Evolutionary conservation across 2,797 vertebrate species (phyloP).

Genomic region (Craterocephalus amniculus): DNA sequence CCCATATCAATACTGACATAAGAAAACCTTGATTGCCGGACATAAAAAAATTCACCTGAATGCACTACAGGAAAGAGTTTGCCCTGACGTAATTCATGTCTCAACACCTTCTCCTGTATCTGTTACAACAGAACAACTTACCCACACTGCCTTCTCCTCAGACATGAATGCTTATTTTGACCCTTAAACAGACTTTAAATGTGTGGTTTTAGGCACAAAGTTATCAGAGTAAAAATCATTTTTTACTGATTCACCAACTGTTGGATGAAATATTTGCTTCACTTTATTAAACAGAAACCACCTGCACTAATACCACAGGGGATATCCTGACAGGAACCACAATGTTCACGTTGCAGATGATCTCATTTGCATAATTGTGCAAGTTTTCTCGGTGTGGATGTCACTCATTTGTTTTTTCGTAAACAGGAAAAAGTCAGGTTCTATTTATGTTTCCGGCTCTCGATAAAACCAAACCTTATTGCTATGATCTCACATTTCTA

Average conservation of each 20-base stretch:
- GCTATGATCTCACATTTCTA: too few species aligned
- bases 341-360: background rate
- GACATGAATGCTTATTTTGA: background rate
- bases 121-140: background rate
- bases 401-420: background rate
- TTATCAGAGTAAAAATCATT: background rate
- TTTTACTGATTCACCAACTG: background rate
- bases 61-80: too few species aligned
- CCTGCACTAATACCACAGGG: background rate
- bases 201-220: background rate
- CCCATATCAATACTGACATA: background rate
- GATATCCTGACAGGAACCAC: background rate
- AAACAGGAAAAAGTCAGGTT: slow-evolving; percentile 7
- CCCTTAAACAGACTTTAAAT: background rate
- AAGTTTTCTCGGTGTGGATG: slow-evolving; percentile 44
- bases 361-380: slow-evolving; percentile 52
- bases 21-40: background rate
- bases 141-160: background rate
- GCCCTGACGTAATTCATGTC: background rate
- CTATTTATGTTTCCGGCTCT: background rate
- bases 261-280: background rate
- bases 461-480: too few species aligned
- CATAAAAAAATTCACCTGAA: background rate
- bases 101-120: background rate
- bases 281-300: background rate